phyloP scores from a whole-genome alignment of 64 coral and sea anemone species.

The Anthopleura sola region DNA sequence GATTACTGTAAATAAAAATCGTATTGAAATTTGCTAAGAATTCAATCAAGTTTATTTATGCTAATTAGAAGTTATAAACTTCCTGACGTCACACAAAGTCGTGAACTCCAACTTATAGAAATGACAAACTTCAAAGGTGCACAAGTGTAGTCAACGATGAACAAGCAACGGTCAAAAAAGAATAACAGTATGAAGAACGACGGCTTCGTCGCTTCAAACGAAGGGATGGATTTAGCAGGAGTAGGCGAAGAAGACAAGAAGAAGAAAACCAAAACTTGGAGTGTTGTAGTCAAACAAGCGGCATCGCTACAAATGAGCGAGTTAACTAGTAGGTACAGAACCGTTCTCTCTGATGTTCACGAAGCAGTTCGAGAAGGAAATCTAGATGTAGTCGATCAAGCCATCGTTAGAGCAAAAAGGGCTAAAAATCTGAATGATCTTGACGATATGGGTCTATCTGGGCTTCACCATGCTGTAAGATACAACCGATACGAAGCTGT shows the following conservation, averaged over 20 bases:
- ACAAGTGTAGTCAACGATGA: no score
- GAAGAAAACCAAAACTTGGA: background rate
- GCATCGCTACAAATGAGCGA: background rate
- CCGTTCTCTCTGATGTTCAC: background rate
- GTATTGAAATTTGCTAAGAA: no score
- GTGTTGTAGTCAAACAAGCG: background rate
- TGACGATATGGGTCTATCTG: slow-evolving; percentile 17
- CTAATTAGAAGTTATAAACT: no score
- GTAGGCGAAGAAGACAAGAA: background rate
- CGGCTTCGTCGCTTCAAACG: background rate
- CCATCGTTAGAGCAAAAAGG: slow-evolving; percentile 2
- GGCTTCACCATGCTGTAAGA: slow-evolving; percentile 37
- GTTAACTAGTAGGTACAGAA: background rate
- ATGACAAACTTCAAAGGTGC: background rate
- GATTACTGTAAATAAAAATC: no score
- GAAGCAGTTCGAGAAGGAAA: slow-evolving; percentile 45
- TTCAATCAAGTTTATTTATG: no score
- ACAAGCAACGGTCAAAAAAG: no score
- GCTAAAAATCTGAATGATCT: slow-evolving; percentile 13
- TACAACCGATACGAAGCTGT: slow-evolving; percentile 42
- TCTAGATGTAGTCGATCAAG: slow-evolving; percentile 28
- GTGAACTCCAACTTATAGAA: no score
- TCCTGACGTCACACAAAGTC: no score
- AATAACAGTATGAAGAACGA: background rate
- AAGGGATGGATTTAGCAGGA: background rate